A percentile compares a stretch with the other conserved stretches of the same genome.
Conservation (phyloP, 2,797 vertebrate genomes). For the Karalla daura region DNA sequence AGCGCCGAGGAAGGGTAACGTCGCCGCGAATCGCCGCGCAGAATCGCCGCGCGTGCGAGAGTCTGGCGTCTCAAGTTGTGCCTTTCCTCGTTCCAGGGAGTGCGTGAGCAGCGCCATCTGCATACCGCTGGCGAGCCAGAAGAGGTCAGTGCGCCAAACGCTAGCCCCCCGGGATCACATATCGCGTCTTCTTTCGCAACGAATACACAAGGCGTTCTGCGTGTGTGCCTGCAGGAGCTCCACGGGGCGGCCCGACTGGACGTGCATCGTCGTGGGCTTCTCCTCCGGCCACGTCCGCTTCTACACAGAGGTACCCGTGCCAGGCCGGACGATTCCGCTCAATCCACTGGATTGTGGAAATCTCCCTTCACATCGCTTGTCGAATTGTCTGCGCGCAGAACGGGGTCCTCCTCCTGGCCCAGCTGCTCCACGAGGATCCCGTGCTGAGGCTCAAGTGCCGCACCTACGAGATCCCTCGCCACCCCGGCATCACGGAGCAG, state of each 20-base stretch:
- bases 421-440: slow-evolving; percentile 94
- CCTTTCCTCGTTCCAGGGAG: slow-evolving; percentile 84
- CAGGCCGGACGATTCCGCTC: too few relatives aligned
- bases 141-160: too few relatives aligned
- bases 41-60: too few relatives aligned
- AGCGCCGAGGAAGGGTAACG: slow-evolving; percentile 94
- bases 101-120: slow-evolving; percentile 92
- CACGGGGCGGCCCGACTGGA: slow-evolving; percentile 97
- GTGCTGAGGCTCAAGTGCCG: slow-evolving; percentile 96
- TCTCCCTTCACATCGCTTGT: too few relatives aligned
- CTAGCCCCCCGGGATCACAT: too few relatives aligned
- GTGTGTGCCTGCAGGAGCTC: slow-evolving; percentile 87
- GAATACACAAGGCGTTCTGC: too few relatives aligned
- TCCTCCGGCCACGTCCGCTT: slow-evolving; percentile 96
- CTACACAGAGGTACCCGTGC: slow-evolving; percentile 96
- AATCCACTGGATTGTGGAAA: too few relatives aligned
- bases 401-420: slow-evolving; percentile 94
- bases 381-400: slow-evolving; percentile 79
- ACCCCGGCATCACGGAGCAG: slow-evolving; percentile 96
- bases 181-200: too few relatives aligned
- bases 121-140: slow-evolving; percentile 96
- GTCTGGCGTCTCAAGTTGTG: too few relatives aligned
- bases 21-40: too few relatives aligned
- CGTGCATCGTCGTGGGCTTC: slow-evolving; percentile 96
- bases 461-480: slow-evolving; percentile 96